Conservation (phyloP, 1,140 invertebrate species). For the Dysdera silvatica region DNA sequence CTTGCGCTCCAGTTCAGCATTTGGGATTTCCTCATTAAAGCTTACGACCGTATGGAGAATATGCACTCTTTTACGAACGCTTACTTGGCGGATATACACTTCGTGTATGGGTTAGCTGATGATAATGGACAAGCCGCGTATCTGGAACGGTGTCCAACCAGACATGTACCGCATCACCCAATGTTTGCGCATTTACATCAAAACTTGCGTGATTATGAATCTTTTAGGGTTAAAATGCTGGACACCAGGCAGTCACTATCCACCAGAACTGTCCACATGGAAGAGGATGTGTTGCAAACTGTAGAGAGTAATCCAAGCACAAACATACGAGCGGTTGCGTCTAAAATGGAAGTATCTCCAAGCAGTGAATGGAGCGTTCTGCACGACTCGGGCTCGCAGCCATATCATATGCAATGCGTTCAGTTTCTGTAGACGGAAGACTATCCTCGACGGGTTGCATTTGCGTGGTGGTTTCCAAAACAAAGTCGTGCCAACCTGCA, state of each 20-base stretch:
- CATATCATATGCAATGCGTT: background rate
- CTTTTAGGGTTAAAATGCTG: background rate
- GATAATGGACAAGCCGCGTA: too few relatives aligned
- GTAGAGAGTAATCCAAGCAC: background rate
- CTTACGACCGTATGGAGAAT: too few relatives aligned
- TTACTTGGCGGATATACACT: too few relatives aligned
- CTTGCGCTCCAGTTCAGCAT: too few relatives aligned
- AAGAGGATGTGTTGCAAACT: background rate
- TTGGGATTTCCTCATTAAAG: too few relatives aligned
- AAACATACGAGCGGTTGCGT: background rate
- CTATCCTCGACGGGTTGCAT: background rate
- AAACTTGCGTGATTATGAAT: background rate
- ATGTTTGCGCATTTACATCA: background rate
- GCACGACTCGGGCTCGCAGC: background rate
- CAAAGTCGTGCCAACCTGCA: background rate
- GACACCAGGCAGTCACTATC: background rate
- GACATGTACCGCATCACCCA: too few relatives aligned
- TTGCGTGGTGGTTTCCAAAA: background rate
- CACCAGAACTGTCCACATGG: background rate
- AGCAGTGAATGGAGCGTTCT: too few relatives aligned
- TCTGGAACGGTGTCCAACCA: too few relatives aligned
- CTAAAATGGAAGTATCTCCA: background rate
- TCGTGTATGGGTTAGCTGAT: too few relatives aligned
- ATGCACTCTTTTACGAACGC: too few relatives aligned
- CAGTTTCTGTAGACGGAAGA: background rate